Evolutionary conservation across 1,140 invertebrate genomes (phyloP), one percentile per base, ranked within the genome.

Genomic region (Spodoptera litura): DNA sequence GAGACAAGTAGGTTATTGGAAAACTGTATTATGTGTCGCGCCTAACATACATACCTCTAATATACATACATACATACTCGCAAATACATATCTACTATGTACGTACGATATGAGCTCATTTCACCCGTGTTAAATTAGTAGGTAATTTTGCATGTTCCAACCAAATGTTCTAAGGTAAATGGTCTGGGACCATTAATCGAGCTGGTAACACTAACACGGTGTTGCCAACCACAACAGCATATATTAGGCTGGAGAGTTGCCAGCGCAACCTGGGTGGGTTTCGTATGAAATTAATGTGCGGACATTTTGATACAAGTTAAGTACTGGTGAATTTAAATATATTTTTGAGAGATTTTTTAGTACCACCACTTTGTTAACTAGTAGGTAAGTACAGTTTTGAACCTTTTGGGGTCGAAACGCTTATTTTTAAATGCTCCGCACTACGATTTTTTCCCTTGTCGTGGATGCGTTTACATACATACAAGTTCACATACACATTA

Each of bases 201-300:
- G 49, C 49, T 51, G 68, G 52, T 56, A 71, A 35, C 59, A 59
- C 58, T 75, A 53, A 75, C 73, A 64, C 73, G 73, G 38, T 75
- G 58, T 75, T 62, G 58, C 73, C 49, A 75, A 38, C 73, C 73
- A 64, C 59, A 62, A 53, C 44, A 52, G 73, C 58, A 75, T 75
- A 75, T 75, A 75, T 75, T 75, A 62, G 27, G 73, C 62, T 75
- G 73, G 73, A 75, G 58, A 35, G 31, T 44, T 52, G 73, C 73
- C 73, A 75, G 59, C 12, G 2, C 20, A 49, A 44, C 38, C 56
- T 59, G 20, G 59, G 73, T 75, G 52, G 25, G 25, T 75, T 53
- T 20, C 58, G 58, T 62, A 52, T 59, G 27, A 64, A 61, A 75
- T 75, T 64, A 61, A 52, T 64, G 35, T 61, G 31, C 27, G 11